phyloP scores from a whole-genome alignment of 2,888 invertebrate species.

The Limnephilus lunatus region DNA sequence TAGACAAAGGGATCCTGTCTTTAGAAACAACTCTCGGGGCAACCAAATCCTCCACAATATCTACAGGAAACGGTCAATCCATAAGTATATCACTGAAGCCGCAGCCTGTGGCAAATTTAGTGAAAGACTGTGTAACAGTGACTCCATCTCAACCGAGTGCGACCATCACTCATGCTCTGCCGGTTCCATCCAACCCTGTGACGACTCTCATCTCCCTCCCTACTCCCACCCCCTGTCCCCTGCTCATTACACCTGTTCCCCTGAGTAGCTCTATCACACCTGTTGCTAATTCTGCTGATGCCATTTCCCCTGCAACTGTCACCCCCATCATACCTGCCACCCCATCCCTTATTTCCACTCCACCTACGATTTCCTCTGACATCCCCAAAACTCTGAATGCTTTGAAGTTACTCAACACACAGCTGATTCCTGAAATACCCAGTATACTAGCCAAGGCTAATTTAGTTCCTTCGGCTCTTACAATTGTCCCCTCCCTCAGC shows the following conservation, averaged over 20 bases:
- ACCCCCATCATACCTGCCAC: constrained; percentile 28
- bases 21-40: constrained; percentile 46
- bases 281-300: constrained; percentile 8
- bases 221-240: constrained; percentile 37
- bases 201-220: constrained; percentile 50
- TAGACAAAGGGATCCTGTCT: constrained; percentile 70
- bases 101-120: constrained; percentile 30
- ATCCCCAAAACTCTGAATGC: constrained; percentile 38
- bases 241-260: constrained; percentile 50
- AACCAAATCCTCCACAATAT: constrained; percentile 47
- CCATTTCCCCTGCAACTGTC: neutral
- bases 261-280: neutral
- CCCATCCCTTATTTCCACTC: neutral
- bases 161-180: constrained; percentile 4
- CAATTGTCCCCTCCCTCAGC: constrained; percentile 4
- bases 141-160: constrained; percentile 33
- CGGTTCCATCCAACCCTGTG: constrained; percentile 41
- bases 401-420: constrained; percentile 41
- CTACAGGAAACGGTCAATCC: constrained; percentile 51
- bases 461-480: constrained; percentile 6
- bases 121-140: constrained; percentile 42
- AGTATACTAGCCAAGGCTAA: neutral
- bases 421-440: constrained; percentile 24
- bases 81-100: constrained; percentile 61
- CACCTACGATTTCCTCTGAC: neutral